Conservation (phyloP, 1,140 invertebrate species). For the Drosophila seguyi region DNA sequence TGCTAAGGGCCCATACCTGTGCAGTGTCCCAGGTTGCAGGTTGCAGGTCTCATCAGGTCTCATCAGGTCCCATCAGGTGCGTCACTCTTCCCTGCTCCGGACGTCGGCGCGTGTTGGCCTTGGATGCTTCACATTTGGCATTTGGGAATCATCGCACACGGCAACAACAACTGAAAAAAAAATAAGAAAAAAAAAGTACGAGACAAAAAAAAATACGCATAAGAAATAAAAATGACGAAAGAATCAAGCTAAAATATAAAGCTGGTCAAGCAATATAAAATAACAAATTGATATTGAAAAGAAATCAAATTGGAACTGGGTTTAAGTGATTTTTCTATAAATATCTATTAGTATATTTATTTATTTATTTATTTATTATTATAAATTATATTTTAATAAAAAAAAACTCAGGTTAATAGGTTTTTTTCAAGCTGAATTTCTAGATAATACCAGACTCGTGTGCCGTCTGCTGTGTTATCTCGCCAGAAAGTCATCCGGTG, state of each 20-base stretch:
- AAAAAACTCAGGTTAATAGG: too few species aligned
- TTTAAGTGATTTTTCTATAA: too few species aligned
- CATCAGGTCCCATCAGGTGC: constrained; percentile 11
- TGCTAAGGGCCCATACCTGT: constrained; percentile 15
- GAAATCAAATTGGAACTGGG: too few species aligned
- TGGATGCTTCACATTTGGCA: constrained; percentile 64
- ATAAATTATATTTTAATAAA: too few species aligned
- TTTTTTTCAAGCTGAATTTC: too few species aligned
- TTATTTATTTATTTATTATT: too few species aligned
- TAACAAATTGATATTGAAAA: too few species aligned
- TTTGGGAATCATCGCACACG: constrained; percentile 30
- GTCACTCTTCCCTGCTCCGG: constrained; percentile 15
- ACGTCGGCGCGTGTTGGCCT: constrained; percentile 52
- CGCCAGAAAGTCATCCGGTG: neutral
- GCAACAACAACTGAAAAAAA: neutral
- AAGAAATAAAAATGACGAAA: neutral
- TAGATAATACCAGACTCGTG: too few species aligned
- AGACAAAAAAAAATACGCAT: neutral
- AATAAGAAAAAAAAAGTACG: neutral
- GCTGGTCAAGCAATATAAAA: too few species aligned
- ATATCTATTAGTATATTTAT: too few species aligned
- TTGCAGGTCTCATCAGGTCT: neutral
- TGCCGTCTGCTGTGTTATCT: neutral
- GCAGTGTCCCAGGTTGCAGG: neutral
- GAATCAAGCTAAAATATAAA: constrained; percentile 1